A percentile compares a stretch with the other conserved stretches of the same genome.
Evolutionary conservation across 2,797 vertebrate genomes (phyloP).

Genomic region (Sarcophilus harrisii): DNA sequence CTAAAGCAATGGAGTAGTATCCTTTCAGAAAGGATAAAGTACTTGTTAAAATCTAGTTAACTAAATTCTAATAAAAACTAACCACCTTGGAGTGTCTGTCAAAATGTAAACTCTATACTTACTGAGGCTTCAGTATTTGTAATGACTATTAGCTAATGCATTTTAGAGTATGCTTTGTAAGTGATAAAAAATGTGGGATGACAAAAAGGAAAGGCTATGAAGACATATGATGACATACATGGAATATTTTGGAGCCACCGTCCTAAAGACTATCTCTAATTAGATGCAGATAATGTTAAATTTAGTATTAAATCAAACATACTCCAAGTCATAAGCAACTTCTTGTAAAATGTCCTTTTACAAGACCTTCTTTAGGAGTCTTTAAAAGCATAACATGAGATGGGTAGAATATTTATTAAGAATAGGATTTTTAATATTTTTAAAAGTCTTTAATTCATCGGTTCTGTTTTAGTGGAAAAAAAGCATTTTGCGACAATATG

Average conservation of each 20-base stretch:
- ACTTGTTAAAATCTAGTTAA: background rate
- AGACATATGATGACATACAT: background rate
- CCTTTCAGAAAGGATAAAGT: background rate
- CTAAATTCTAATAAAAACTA: background rate
- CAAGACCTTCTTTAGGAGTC: background rate
- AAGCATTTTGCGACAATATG: constrained; percentile 27
- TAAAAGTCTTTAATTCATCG: constrained; percentile 41
- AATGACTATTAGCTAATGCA: background rate
- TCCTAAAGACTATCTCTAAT: background rate
- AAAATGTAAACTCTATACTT: background rate
- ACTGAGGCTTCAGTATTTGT: background rate
- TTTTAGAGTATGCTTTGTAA: background rate
- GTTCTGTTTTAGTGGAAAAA: constrained; percentile 4
- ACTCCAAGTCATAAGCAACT: background rate
- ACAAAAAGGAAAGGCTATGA: background rate
- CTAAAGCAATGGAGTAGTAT: background rate
- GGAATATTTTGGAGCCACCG: background rate
- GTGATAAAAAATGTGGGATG: background rate
- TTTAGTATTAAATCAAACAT: background rate
- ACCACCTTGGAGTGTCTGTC: background rate
- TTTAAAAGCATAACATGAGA: background rate
- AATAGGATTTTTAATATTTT: background rate
- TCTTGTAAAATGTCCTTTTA: background rate
- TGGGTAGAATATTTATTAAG: background rate
- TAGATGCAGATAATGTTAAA: background rate